A percentile compares a stretch with the other conserved stretches of the same genome.
Evolutionary conservation across 1,140 invertebrate species (phyloP).

Genomic region (Lucilia sericata): DNA sequence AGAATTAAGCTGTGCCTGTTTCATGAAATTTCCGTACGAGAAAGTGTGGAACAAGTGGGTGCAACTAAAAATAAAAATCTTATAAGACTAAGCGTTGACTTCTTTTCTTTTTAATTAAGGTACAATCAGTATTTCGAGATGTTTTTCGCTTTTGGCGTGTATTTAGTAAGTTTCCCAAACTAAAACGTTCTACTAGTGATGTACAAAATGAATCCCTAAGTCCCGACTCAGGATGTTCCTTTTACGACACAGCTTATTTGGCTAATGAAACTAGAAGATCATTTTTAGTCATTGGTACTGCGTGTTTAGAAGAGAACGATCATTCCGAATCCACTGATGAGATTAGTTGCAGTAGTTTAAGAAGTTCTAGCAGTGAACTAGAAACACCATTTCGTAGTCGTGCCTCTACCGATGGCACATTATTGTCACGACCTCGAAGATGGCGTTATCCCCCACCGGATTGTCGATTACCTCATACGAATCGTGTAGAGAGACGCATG

Average conservation of each 20-base stretch:
- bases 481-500: conserved; percentile 70
- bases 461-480: conserved; percentile 63
- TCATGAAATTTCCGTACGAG: conserved; percentile 85
- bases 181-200: conserved; percentile 72
- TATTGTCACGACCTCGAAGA: conserved; percentile 69
- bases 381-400: conserved; percentile 72
- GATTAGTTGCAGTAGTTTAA: conserved; percentile 56
- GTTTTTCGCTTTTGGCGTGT: conserved; percentile 77
- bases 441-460: conserved; percentile 70
- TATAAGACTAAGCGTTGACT: background rate
- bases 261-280: conserved; percentile 57
- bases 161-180: conserved; percentile 74
- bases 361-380: conserved; percentile 55
- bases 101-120: conserved; percentile 65
- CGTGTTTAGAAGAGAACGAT: conserved; percentile 59
- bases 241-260: conserved; percentile 57
- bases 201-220: conserved; percentile 60
- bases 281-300: conserved; percentile 59
- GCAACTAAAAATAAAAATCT: background rate
- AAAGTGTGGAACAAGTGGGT: conserved; percentile 80
- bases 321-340: conserved; percentile 64
- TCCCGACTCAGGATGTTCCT: conserved; percentile 61
- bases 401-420: conserved; percentile 74
- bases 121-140: conserved; percentile 76
- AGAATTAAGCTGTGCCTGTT: conserved; percentile 84